Percentiles rank a stretch among this genome's conserved stretches.
phyloP scores from a whole-genome alignment of 2,113 vertebrate genomes.

The Oceanodroma tethys region DNA sequence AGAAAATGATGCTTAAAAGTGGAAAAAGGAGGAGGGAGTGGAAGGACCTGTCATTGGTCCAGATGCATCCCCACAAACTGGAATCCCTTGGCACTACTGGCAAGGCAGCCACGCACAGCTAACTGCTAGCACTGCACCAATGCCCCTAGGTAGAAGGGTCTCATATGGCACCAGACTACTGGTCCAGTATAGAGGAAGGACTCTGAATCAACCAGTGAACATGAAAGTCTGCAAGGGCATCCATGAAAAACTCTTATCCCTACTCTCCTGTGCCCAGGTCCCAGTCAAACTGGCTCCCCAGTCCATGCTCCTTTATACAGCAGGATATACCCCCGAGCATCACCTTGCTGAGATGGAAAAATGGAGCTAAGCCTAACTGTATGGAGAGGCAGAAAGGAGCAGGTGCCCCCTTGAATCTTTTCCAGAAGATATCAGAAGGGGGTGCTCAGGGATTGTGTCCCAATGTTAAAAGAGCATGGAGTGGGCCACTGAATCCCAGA shows the following conservation, averaged over 20 bases:
- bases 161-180: background rate
- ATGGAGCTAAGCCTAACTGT: background rate
- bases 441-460: fast-evolving
- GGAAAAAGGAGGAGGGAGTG: background rate
- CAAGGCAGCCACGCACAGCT: background rate
- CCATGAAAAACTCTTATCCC: background rate
- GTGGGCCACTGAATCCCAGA: background rate
- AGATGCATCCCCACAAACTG: background rate
- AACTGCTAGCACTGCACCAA: background rate
- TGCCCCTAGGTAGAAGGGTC: background rate
- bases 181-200: background rate
- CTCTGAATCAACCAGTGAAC: background rate
- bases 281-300: background rate
- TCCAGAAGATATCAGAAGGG: background rate
- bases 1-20: background rate
- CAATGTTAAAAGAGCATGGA: background rate
- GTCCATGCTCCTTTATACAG: background rate
- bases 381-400: background rate
- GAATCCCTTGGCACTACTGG: background rate
- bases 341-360: background rate
- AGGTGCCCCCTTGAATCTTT: background rate
- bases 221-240: background rate
- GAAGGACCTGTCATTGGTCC: background rate
- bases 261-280: background rate
- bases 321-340: background rate